These are phyloP conservation scores for Antheraea assamensis DNA, from an alignment of 2,888 invertebrate genomes.

Conservation along the genomic window DNA sequence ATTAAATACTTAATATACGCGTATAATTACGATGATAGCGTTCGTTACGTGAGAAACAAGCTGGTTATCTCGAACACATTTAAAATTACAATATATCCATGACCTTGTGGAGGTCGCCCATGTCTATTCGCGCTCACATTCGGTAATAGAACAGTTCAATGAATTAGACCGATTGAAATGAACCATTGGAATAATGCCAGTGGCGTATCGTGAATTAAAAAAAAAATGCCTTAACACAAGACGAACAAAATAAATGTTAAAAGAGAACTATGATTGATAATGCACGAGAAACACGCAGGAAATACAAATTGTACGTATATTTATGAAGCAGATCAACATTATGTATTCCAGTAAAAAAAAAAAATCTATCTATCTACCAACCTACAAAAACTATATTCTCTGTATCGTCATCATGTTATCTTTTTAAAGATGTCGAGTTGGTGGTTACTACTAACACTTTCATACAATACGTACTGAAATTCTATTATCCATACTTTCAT, in stretches of 20 bases:
- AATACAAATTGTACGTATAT: conserved; percentile 24
- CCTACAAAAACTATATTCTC: neutral
- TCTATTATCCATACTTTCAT: too few species aligned
- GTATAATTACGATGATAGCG: conserved; percentile 39
- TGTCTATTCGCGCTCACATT: conserved; percentile 63
- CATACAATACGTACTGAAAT: neutral
- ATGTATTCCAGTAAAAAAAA: conserved; percentile 19
- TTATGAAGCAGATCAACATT: conserved; percentile 18
- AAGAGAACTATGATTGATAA: neutral
- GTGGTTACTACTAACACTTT: neutral
- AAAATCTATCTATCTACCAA: neutral
- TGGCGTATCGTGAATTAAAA: conserved; percentile 70
- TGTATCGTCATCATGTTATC: neutral
- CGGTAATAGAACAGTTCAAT: conserved; percentile 73
- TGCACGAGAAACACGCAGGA: neutral
- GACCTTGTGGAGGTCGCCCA: conserved; percentile 73
- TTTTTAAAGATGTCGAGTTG: too few species aligned
- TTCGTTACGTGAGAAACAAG: conserved; percentile 37
- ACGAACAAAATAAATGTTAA: conserved; percentile 33
- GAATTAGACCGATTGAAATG: conserved; percentile 79
- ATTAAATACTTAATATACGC: conserved; percentile 8
- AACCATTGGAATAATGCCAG: conserved; percentile 73
- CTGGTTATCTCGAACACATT: conserved; percentile 40
- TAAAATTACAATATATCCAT: conserved; percentile 45
- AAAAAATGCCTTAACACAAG: conserved; percentile 73